phyloP scores from a whole-genome alignment of 2,797 vertebrate genomes.

The Lepus townsendii region DNA sequence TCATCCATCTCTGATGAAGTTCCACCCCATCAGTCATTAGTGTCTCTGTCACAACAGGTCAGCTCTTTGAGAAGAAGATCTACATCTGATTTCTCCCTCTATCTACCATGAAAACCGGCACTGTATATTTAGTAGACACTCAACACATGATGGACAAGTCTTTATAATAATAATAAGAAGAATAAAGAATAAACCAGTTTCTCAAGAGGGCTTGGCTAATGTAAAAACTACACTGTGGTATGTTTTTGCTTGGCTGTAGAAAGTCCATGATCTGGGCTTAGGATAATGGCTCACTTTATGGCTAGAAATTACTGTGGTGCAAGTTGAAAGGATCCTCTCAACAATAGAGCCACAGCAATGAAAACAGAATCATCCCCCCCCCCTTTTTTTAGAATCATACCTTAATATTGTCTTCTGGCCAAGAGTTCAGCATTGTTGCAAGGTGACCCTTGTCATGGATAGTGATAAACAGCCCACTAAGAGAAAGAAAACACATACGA shows the following conservation, averaged over 20 bases:
- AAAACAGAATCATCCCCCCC: background rate
- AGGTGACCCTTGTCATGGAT: slow-evolving; percentile 98
- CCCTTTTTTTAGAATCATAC: slow-evolving; percentile 84
- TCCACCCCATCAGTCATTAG: background rate
- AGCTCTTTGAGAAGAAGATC: background rate
- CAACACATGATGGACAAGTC: background rate
- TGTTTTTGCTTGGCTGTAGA: background rate
- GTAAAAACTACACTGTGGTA: background rate
- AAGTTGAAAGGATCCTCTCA: slow-evolving; percentile 21
- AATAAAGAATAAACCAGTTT: background rate
- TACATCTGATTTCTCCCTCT: background rate
- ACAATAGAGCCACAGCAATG: background rate
- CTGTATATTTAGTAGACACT: background rate
- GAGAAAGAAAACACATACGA: slow-evolving; percentile 66
- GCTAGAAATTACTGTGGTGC: background rate
- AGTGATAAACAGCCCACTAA: slow-evolving; percentile 98
- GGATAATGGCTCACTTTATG: background rate
- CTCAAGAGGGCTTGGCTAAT: background rate
- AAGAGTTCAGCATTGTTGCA: slow-evolving; percentile 97
- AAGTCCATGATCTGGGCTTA: background rate
- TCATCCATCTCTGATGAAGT: background rate
- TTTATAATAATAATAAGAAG: background rate
- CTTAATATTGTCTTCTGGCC: slow-evolving; percentile 98
- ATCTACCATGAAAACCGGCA: background rate
- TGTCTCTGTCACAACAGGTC: background rate